Evolutionary conservation across 1,140 invertebrate species (phyloP).

Genomic region (Cephus cinctus): DNA sequence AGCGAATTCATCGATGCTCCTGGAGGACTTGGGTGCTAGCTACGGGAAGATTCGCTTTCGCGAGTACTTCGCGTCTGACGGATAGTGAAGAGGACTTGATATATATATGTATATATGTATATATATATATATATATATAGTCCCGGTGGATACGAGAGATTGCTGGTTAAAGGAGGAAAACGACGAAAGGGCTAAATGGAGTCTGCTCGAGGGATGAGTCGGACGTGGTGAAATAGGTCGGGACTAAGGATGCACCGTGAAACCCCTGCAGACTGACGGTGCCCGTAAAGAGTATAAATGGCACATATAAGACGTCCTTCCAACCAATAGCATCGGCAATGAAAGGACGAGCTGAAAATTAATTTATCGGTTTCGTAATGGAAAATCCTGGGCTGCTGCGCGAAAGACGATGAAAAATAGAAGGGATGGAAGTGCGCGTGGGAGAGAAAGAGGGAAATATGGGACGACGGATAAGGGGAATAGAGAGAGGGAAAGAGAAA

Average conservation of each 20-base stretch:
- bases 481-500: slow-evolving; percentile 6
- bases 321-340: slow-evolving; percentile 14
- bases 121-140: slow-evolving; percentile 8
- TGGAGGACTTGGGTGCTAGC: slow-evolving; percentile 37
- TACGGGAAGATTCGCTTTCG: slow-evolving; percentile 36
- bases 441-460: slow-evolving; percentile 8
- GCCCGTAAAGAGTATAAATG: slow-evolving; percentile 38
- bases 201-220: no score
- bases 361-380: slow-evolving; percentile 41
- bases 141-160: slow-evolving; percentile 1
- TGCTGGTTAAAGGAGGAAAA: background rate
- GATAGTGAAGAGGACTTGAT: slow-evolving; percentile 15
- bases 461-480: no score
- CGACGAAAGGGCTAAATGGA: no score
- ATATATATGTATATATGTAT: background rate
- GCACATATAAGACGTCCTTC: slow-evolving; percentile 30
- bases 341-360: slow-evolving; percentile 31
- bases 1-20: slow-evolving; percentile 41
- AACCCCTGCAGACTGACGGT: slow-evolving; percentile 31
- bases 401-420: slow-evolving; percentile 26
- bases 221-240: slow-evolving; percentile 3
- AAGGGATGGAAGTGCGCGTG: slow-evolving; percentile 5
- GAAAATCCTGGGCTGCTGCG: slow-evolving; percentile 32
- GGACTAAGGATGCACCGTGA: slow-evolving; percentile 19
- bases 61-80: slow-evolving; percentile 22